Percentiles rank a stretch among this genome's conserved stretches.
These are phyloP conservation scores for Lasius platythorax DNA, from an alignment of 2,888 invertebrate genomes.

Conservation along the genomic window DNA sequence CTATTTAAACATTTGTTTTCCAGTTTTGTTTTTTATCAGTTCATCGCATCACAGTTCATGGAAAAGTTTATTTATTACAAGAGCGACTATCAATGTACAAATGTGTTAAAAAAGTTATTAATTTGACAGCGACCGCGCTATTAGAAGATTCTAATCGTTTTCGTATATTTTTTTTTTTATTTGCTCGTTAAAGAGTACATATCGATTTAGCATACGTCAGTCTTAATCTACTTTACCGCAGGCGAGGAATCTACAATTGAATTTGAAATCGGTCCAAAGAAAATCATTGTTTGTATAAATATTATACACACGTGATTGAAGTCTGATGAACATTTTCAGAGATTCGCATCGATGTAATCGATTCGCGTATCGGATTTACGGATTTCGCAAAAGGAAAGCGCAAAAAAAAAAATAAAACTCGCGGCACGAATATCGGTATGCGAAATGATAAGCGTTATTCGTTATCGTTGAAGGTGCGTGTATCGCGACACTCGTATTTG, in stretches of 20 bases:
- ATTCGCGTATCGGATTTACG: conserved; percentile 11
- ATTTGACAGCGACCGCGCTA: conserved; percentile 4
- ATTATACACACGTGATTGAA: neutral
- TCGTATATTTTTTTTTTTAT: conserved; percentile 30
- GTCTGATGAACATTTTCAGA: neutral
- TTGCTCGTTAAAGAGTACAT: conserved; percentile 2
- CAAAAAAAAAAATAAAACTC: neutral
- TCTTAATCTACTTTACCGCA: neutral
- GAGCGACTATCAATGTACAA: neutral
- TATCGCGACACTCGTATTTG: conserved; percentile 20
- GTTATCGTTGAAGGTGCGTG: conserved; percentile 27
- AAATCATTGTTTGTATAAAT: conserved; percentile 25
- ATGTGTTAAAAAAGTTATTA: conserved; percentile 56
- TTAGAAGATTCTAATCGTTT: conserved; percentile 49
- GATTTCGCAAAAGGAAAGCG: neutral
- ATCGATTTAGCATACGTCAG: conserved; percentile 32
- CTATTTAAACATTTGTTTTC: neutral
- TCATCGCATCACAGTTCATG: neutral
- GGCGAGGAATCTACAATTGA: neutral
- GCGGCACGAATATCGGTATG: neutral
- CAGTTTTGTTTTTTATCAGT: neutral
- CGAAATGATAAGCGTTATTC: neutral
- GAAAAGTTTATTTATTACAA: conserved; percentile 23
- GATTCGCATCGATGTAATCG: conserved; percentile 33
- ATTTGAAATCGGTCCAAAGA: conserved; percentile 2